Conservation (phyloP, 1,140 invertebrate genomes). For the Musca vetustissima region DNA sequence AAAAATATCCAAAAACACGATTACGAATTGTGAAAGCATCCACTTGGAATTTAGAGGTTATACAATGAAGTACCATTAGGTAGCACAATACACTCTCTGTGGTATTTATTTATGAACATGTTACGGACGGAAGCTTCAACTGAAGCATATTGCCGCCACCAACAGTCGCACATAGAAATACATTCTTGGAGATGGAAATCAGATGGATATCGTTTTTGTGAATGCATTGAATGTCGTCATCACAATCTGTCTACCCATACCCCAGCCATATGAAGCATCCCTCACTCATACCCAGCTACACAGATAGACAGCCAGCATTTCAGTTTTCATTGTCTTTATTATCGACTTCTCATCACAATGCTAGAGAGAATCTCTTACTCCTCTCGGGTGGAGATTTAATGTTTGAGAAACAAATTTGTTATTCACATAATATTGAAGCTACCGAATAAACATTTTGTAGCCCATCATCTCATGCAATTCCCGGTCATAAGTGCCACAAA, state of each 20-base stretch:
- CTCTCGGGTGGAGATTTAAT: too few species aligned
- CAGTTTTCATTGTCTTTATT: neutral
- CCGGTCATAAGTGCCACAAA: neutral
- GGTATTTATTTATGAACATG: too few species aligned
- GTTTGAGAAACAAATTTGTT: slow-evolving; percentile 9
- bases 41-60: too few species aligned
- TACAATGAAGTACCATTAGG: too few species aligned
- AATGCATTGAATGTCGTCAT: slow-evolving; percentile 15
- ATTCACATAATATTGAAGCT: slow-evolving; percentile 4
- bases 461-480: neutral
- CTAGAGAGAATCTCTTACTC: neutral
- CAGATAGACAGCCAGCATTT: neutral
- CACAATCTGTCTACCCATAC: too few species aligned
- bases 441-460: neutral
- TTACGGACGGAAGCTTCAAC: too few species aligned
- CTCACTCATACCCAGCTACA: neutral
- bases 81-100: too few species aligned
- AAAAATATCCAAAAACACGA: too few species aligned
- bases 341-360: neutral
- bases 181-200: neutral
- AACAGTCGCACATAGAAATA: too few species aligned
- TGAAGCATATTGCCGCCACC: too few species aligned
- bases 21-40: too few species aligned
- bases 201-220: neutral
- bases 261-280: too few species aligned